Evolutionary conservation across 2,113 vertebrate species (phyloP).

Genomic region (Sula dactylatra): DNA sequence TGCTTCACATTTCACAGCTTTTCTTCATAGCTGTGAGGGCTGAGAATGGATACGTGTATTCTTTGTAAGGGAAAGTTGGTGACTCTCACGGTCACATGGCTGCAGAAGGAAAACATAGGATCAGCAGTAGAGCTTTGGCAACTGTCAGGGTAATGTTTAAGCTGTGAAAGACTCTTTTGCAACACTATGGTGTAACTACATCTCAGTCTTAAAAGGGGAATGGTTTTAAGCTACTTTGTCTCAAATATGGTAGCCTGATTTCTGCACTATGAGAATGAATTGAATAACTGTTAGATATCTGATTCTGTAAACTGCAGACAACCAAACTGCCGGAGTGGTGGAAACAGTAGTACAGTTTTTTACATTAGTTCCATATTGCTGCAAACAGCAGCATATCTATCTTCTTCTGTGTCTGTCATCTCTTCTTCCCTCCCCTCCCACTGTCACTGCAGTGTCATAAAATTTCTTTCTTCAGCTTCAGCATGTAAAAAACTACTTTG

Average conservation of each 20-base stretch:
- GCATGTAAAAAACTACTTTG: not conserved
- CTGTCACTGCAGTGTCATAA: not conserved
- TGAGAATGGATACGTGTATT: not conserved
- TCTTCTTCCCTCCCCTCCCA: not conserved
- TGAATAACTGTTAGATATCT: not conserved
- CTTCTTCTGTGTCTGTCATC: not conserved
- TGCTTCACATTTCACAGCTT: not conserved
- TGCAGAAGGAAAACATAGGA: not conserved
- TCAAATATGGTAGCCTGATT: not conserved
- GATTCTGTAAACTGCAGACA: not conserved
- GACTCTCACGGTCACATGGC: not conserved
- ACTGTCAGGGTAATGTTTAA: not conserved
- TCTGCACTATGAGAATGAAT: not conserved
- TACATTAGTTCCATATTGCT: not conserved
- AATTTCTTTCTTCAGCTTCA: not conserved
- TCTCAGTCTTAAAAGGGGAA: not conserved
- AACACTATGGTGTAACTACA: not conserved
- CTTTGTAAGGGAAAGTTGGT: not conserved
- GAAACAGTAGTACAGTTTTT: not conserved
- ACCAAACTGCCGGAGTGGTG: not conserved
- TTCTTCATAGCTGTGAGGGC: not conserved
- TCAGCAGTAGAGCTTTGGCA: not conserved
- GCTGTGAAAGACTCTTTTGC: not conserved
- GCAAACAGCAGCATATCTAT: not conserved
- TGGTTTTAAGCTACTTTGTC: not conserved